Percentiles rank a stretch among this genome's conserved stretches.
Conservation (phyloP, 2,797 vertebrate species). For the Danio kyathit region DNA sequence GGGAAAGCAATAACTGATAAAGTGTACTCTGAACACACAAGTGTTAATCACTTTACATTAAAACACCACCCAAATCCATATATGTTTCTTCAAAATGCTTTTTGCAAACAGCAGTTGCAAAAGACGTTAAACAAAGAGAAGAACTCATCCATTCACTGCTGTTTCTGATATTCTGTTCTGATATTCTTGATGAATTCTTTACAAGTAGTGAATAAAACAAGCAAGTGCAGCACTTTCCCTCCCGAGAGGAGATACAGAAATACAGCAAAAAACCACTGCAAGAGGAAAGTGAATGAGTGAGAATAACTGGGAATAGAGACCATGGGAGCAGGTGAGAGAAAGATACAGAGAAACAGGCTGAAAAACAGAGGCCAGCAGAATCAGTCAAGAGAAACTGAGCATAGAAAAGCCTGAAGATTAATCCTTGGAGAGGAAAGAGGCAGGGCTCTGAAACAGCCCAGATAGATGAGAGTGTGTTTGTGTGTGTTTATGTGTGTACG, state of each 20-base stretch:
- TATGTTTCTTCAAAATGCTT: neutral
- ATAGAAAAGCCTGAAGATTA: constrained; percentile 47
- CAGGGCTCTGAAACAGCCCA: constrained; percentile 25
- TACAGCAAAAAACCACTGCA: neutral
- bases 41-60: too few species aligned
- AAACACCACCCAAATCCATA: too few species aligned
- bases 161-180: neutral
- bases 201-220: constrained; percentile 19
- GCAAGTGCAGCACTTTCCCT: neutral
- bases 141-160: neutral
- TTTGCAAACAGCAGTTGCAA: neutral
- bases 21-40: too few species aligned
- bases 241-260: neutral
- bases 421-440: constrained; percentile 42
- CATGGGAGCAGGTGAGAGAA: neutral
- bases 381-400: constrained; percentile 57
- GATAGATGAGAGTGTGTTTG: constrained; percentile 37
- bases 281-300: constrained; percentile 33
- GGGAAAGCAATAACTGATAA: too few species aligned
- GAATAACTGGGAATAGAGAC: constrained; percentile 37
- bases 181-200: neutral
- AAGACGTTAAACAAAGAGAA: neutral
- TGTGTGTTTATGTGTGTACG: constrained; percentile 40
- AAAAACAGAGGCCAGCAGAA: constrained; percentile 32
- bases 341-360: neutral